Evolutionary conservation across 2,888 invertebrate genomes (phyloP), one percentile per base, ranked within the genome.

Genomic region (Geotrupes spiniger): DNA sequence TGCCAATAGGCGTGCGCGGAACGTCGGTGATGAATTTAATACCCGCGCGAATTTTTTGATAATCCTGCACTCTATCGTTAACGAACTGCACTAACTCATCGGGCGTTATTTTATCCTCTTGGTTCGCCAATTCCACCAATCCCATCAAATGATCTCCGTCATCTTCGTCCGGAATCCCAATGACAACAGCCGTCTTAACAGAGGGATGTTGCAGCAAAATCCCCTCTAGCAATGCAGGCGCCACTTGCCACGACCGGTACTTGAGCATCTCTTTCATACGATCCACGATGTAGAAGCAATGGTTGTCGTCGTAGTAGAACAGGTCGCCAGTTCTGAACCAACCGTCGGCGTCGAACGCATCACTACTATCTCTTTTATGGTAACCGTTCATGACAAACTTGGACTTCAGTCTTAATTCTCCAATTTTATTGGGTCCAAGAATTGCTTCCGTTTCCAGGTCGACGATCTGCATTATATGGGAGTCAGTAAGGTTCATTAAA

Each of bases 91-190:
- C 36, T 10, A 60, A 28, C 21, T 82, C 81, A 21, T 80, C 74
- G 11, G 75, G 76, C 0, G 68, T 75, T 0, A 76, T 65, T 10
- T 69, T 66, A 1, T 61, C 56, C n/a, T 21, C 6, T 8, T 71
- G 74, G 74, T 27, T 11, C 10, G 75, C 65, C 50, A 78, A 78
- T 0, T 85, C 79, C 1, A 90, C 74, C 51, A 84, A 83, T 0
- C 85, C 89, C 59, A 79, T 78, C 0, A 90, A 89, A 21, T 82
- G 77, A 66, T 91, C 88, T 2, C 90, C 91, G 17, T 78, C 77
- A n/a, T 72, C 69, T 0, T 76, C 73, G 62, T 90, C 82, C 0
- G 84, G 83, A 15, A 87, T 70, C 1, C 91, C 92, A 50, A 92
- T 74, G 0, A 95, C 92, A 0, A 87, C 91, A 0, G 85, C 89